A percentile compares a stretch with the other conserved stretches of the same genome.
Conservation (phyloP, 2,113 vertebrate species). For the Sclerurus mexicanus region DNA sequence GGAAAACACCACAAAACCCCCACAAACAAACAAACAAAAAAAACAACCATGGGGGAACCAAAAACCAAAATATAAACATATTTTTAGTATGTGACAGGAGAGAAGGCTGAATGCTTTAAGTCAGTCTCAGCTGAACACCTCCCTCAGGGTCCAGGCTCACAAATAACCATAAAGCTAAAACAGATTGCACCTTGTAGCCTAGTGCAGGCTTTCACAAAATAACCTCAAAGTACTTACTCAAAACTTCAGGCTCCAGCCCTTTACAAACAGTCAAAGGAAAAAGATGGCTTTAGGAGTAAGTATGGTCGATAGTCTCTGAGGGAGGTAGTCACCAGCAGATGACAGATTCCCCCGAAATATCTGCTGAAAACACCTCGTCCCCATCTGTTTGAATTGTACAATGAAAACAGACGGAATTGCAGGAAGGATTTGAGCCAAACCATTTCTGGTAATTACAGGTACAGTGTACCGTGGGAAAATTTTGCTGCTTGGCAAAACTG, state of each 20-base stretch:
- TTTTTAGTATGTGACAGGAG: not conserved
- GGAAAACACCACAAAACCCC: not conserved
- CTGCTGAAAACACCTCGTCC: not conserved
- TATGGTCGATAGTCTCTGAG: accelerated
- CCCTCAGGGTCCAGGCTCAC: not conserved
- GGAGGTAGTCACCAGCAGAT: not conserved
- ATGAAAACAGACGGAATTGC: not conserved
- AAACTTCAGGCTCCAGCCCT: not conserved
- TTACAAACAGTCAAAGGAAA: not conserved
- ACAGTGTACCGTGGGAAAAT: not conserved
- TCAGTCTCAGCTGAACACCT: not conserved
- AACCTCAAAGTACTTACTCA: not conserved
- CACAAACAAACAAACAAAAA: not conserved
- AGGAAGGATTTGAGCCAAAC: not conserved
- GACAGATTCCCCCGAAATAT: not conserved
- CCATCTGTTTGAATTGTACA: not conserved
- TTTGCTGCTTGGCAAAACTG: not conserved
- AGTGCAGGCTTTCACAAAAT: not conserved
- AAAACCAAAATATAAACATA: not conserved
- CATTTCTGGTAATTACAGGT: not conserved
- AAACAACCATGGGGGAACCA: no score
- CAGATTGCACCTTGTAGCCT: not conserved
- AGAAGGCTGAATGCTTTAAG: not conserved
- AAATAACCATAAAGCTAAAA: not conserved
- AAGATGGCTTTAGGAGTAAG: not conserved